phyloP scores from a whole-genome alignment of 1,140 invertebrate genomes.

The Drosophila athabasca region DNA sequence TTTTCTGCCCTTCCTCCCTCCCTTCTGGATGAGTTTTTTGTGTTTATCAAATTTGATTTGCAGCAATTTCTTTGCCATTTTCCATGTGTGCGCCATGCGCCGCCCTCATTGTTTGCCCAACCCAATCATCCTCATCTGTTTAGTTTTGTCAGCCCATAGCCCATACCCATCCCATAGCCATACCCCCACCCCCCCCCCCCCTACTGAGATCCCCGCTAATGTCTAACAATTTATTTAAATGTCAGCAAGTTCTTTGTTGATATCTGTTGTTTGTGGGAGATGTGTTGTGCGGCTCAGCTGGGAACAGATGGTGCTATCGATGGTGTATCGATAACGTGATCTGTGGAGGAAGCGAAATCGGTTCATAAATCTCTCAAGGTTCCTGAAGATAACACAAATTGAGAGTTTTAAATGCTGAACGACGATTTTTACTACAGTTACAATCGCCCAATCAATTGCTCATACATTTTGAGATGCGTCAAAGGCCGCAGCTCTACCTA shows the following conservation, averaged over 20 bases:
- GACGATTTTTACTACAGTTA: too few species aligned
- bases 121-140: conserved; percentile 45
- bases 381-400: background rate
- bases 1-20: conserved; percentile 28
- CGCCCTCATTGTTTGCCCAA: conserved; percentile 49
- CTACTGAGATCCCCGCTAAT: conserved; percentile 46
- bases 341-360: background rate
- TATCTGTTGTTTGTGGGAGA: conserved; percentile 28
- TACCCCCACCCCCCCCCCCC: conserved; percentile 23
- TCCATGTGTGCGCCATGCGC: conserved; percentile 57
- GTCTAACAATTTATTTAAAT: conserved; percentile 78
- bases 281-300: conserved; percentile 3
- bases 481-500: too few species aligned
- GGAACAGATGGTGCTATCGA: conserved; percentile 32
- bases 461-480: too few species aligned
- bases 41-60: conserved; percentile 82
- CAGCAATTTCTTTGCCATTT: conserved; percentile 79
- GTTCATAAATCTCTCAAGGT: background rate
- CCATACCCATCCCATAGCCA: too few species aligned
- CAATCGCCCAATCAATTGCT: too few species aligned
- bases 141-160: conserved; percentile 59
- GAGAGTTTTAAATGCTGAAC: too few species aligned
- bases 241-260: conserved; percentile 67
- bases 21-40: conserved; percentile 33
- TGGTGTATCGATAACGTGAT: conserved; percentile 44